Evolutionary conservation across 2,113 vertebrate species (phyloP).

Genomic region (Alligator sinensis): DNA sequence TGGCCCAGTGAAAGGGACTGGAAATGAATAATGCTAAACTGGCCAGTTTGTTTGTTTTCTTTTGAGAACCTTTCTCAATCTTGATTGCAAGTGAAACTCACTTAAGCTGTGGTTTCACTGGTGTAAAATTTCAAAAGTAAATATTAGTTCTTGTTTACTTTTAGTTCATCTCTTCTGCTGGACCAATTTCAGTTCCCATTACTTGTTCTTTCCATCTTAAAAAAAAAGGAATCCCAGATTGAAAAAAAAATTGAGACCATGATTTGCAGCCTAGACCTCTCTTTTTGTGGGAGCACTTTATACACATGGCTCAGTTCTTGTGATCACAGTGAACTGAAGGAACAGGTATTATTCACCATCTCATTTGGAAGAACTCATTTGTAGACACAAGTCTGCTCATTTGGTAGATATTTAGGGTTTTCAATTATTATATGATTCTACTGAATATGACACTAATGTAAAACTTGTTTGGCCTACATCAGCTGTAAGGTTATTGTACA

Average conservation of each 20-base stretch:
- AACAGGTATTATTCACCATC: neutral
- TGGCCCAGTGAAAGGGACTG: conserved; percentile 13
- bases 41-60: conserved; percentile 50
- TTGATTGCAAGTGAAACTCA: conserved; percentile 44
- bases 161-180: neutral
- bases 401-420: neutral
- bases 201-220: neutral
- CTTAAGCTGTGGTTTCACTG: conserved; percentile 44
- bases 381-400: neutral
- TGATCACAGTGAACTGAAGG: neutral
- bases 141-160: conserved; percentile 42
- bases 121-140: conserved; percentile 54
- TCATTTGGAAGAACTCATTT: neutral
- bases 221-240: neutral
- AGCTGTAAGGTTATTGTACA: neutral
- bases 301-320: neutral
- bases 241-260: neutral
- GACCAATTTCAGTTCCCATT: neutral
- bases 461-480: neutral
- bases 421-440: neutral
- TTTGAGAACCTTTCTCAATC: conserved; percentile 25
- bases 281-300: neutral
- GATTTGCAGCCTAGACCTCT: neutral
- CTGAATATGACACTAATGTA: neutral
- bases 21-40: neutral